Conservation (phyloP, 2,888 invertebrate genomes). For the Nephrotoma flavescens region DNA sequence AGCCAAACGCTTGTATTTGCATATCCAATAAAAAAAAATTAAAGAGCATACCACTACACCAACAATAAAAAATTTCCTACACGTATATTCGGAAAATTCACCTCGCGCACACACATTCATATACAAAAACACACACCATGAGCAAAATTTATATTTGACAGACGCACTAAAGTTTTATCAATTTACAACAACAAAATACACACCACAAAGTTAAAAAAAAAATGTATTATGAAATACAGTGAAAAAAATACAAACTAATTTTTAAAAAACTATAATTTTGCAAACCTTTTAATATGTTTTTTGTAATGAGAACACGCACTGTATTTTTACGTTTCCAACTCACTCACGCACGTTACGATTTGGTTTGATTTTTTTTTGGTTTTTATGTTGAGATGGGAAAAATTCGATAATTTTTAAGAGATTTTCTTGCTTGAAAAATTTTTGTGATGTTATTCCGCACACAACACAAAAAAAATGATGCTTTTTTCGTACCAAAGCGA, state of each 20-base stretch:
- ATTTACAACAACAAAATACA: not conserved
- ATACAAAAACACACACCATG: not conserved
- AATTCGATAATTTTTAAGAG: not conserved
- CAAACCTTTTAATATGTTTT: not conserved
- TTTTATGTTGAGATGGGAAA: not conserved
- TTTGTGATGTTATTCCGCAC: not conserved
- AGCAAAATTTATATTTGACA: not conserved
- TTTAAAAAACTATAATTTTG: not conserved
- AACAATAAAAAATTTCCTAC: not conserved
- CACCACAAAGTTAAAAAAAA: not conserved
- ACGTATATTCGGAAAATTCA: not conserved
- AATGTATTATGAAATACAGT: not conserved
- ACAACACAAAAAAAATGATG: not conserved
- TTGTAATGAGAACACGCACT: not conserved
- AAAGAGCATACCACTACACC: not conserved
- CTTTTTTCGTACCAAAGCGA: not conserved
- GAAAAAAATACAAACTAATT: not conserved
- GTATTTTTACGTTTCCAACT: not conserved
- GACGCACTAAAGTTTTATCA: not conserved
- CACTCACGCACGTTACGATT: not conserved
- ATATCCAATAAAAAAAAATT: not conserved
- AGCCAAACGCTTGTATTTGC: not conserved
- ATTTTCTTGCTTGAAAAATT: not conserved
- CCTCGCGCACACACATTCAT: not conserved
- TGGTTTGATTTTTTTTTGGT: not conserved